These are phyloP conservation scores for Indicator maculatus DNA, from an alignment of 2,113 vertebrate species.

Conservation along the genomic window DNA sequence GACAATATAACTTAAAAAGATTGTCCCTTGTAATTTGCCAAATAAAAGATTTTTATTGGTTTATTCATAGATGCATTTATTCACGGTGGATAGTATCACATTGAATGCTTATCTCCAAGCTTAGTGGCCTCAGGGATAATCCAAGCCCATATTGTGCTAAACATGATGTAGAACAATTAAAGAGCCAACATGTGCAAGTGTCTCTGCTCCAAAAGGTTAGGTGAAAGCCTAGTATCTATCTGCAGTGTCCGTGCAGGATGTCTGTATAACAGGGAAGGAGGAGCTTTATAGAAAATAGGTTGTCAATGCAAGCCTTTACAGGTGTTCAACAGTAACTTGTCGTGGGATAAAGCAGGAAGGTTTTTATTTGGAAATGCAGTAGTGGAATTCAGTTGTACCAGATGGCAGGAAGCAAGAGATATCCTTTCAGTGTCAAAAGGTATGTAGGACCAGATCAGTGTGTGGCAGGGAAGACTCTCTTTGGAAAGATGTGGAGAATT, in stretches of 20 bases:
- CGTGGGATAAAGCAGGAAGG: background rate
- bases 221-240: background rate
- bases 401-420: background rate
- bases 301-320: background rate
- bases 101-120: background rate
- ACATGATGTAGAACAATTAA: background rate
- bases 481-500: background rate
- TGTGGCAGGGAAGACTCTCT: background rate
- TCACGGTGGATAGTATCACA: background rate
- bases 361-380: background rate
- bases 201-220: background rate
- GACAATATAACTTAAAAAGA: background rate
- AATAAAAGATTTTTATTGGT: background rate
- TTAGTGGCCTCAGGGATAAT: conserved; percentile 29
- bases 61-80: background rate
- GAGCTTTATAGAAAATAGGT: background rate
- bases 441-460: background rate
- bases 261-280: background rate
- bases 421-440: background rate
- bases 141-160: conserved; percentile 6
- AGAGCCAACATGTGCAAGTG: background rate
- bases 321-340: background rate
- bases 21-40: background rate
- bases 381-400: background rate
- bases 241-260: background rate